phyloP scores from a whole-genome alignment of 2,113 vertebrate genomes.

The Raphicerus campestris region DNA sequence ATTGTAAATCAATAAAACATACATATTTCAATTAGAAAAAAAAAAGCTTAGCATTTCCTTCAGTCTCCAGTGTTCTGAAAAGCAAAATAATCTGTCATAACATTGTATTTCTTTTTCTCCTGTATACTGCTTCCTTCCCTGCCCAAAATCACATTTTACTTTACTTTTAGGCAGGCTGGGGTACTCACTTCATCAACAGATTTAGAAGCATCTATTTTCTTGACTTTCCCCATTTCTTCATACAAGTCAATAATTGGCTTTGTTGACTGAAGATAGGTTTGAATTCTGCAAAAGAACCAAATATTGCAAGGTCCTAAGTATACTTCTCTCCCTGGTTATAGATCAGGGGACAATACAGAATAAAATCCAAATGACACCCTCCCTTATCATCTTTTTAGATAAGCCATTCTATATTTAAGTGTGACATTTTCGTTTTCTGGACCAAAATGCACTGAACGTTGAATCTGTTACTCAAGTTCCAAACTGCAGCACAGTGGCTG shows the following conservation, averaged over 20 bases:
- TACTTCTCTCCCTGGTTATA: background rate
- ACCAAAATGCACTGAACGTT: background rate
- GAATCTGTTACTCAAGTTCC: background rate
- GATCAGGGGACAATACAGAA: background rate
- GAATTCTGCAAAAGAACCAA: constrained; percentile 85
- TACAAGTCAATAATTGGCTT: constrained; percentile 94
- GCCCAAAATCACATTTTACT: background rate
- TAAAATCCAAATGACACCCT: background rate
- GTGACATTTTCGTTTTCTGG: background rate
- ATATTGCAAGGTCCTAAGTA: background rate
- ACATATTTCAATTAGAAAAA: background rate
- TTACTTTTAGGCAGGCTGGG: background rate
- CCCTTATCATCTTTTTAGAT: background rate
- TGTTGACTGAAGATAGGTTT: constrained; percentile 95
- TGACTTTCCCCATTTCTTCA: constrained; percentile 92
- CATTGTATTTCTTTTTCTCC: background rate
- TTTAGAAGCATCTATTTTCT: constrained; percentile 92
- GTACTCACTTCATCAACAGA: constrained; percentile 89
- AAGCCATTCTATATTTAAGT: background rate
- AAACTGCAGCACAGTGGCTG: background rate
- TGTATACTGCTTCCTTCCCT: background rate
- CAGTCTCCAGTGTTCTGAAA: constrained; percentile 5
- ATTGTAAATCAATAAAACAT: background rate
- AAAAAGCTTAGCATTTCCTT: constrained; percentile 15
- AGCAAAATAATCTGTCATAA: background rate